Evolutionary conservation across 2,888 invertebrate genomes (phyloP), one percentile per base, ranked within the genome.

Genomic region (Antitype chi): DNA sequence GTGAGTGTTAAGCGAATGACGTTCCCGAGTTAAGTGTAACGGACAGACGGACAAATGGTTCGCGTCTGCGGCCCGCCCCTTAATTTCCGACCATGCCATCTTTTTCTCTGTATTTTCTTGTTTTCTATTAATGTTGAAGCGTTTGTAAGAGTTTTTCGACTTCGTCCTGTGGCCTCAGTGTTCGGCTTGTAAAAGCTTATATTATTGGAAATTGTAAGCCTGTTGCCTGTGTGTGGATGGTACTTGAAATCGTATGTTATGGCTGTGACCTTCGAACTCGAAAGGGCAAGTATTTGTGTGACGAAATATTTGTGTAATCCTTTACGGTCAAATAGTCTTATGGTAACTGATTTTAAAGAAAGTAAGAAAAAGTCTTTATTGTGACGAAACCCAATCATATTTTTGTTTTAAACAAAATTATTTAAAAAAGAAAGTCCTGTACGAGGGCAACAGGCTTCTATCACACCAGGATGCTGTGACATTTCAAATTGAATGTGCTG

Each of bases 1-100:
- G 93, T 93, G 93, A 91, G 91, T 91, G 90, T 93, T 91, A 92
- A 90, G 86, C 89, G 92, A 92, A 93, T 93, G 92, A 93, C 92
- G 88, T 91, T 88, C 85, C 88, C 87, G 80, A 89, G 88, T 90
- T 90, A 91, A 91, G 90, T 89, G 89, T 91, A 91, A 89, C 91
- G 88, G 92, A 92, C 92, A 90, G 92, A 91, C 90, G 89, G 89
- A 92, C 91, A 91, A 91, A 92, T 90, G 89, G 88, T 82, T 80
- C 90, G 89, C 89, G 86, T 89, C 88, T 86, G 87, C 66, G 69
- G 80, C 78, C 83, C 79, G 70, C 74, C 78, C 76, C 85, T 89
- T 90, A 89, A 89, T 89, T 89, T 88, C 76, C 78, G 63, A 81
- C 67, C 53, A 69, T 78, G 78, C 78, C 75, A 78, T 85, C 70